Evolutionary conservation across 2,113 vertebrate species (phyloP), one percentile per base, ranked within the genome.

Genomic region (Zosterops japonicus): DNA sequence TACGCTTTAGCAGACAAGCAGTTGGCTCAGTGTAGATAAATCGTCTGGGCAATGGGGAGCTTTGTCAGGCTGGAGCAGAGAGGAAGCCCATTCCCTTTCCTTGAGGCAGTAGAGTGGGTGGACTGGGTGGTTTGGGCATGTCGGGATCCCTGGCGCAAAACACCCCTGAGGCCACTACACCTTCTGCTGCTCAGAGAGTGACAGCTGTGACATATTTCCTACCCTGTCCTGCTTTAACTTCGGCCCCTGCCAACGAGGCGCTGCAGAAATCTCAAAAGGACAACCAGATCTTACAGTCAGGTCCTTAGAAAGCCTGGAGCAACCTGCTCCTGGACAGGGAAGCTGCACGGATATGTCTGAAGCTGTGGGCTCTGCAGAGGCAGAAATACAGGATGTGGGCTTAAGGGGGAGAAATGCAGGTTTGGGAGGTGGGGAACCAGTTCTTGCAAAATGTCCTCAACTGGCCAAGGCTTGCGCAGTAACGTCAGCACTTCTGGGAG

Each of bases 381-480:
- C 50, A 68, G 72, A 74, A 56, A 21, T 27, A 61, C 46, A 57
- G 72, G 86, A 78, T 78, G 60, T 87, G 61, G 57, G 70, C 65
- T 74, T 65, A 21, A 36, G 9, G 28, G 46, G 52, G 52, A 93
- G 83, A 93, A 95, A 94, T 59, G 75, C 83, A 93, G 88, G 88
- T 81, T 75, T 89, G 75, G 33, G 47, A 83, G 35, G 42, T 68
- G 41, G 36, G 59, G 25, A 94, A 92, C 82, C 36, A 80, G 84
- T 80, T 94, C 78, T 95, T 95, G 85, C 87, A 88, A 94, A 94
- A 93, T 20, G 18, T 53, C 55, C 39, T 80, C 31, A 68, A 22
- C 55, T 50, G 87, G 75, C 46, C 1, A 0, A 93, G 70, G 52
- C 82, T 67, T 80, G 71, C 2, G 14, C 4, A 2, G 78, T 70